Base-by-base conservation (phyloP, 1,140 invertebrate genomes). In the Dryas iulia region DNA sequence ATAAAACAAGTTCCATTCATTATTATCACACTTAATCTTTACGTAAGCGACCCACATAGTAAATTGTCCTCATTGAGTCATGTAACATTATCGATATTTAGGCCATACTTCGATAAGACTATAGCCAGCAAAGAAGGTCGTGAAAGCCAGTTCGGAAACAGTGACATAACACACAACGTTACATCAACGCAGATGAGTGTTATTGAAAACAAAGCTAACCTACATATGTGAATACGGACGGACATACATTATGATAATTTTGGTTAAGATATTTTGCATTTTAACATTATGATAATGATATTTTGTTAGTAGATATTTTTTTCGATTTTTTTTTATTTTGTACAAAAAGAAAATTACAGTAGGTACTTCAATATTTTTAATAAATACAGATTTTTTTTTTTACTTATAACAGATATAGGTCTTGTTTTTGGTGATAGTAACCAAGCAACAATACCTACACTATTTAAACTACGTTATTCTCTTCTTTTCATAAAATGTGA, bases 81-180 rank as follows among this genome's bases (percentile, higher is more conserved):
- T 26, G 24, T 25, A 56, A 56, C 24, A 26, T 56, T 56, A 25
- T 56, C 53, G n/a, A 56, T 25, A 56, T 56, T 25, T 24, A 26
- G 53, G 21, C 3, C 21, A 1, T 5, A 25, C 10, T 24, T 24
- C 52, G 10, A 54, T 14, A 56, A 56, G 53, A 47, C 24, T 56
- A 56, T 25, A n/a, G 23, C 12, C 10, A 26, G 24, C 28, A 64
- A 70, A 70, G 69, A 58, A 53, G 72, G 65, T 59, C 68, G 61
- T 58, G 67, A 67, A 70, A 76, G 67, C 65, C 66, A 39, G 66
- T 74, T 74, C 64, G 66, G 67, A 66, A 62, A 35, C 61, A 6
- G 30, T 76, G 71, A 73, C 64, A 69, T 64, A 76, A 69, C 12
- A 21, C 14, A 35, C 6, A n/a, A 35, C 59, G 10, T 69, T 69